Base-by-base conservation (phyloP, 1,140 invertebrate species). In the Drosophila novamexicana region DNA sequence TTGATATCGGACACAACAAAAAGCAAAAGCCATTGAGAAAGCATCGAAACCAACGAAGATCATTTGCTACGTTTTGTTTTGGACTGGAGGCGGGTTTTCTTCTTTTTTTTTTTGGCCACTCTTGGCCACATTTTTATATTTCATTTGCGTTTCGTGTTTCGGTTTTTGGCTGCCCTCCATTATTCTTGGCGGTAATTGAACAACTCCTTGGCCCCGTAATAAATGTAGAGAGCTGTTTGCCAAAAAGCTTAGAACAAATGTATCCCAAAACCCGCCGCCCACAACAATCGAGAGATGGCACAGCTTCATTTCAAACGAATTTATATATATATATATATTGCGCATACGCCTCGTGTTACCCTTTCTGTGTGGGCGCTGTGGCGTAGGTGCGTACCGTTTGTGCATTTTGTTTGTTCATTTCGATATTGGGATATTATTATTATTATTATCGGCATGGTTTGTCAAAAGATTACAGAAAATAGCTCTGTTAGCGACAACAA, bases 161-260 rank as follows among this genome's bases (percentile, higher is more conserved):
- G 63, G 59, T 52, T 70, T 67, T 66, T 56, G 78, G 75, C 69
- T 66, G 77, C 62, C 77, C 81, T 63, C 72, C 67, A 85, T 85
- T 85, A 78, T 81, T 85, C 81, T 85, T 81, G 78, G 81, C 81
- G 75, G 82, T 86, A 85, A 85, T 85, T 85, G 81, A 86, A 86
- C 81, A 85, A 78, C 67, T 82, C 65, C 75, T 82, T 58, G 68
- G 36, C 22, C 57, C 50, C 66, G 66, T 79, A 79, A 83, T 79
- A 83, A 83, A 83, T 83, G 80, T 79, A 10, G 59, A 77, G 58
- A 84, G 64, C 42, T 70, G 66, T 63, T 75, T 75, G 72, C 72
- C 72, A 75, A 68, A 80, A 78, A 71, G 75, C 75, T 85, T 78
- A 86, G 63, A 81, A 85, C 75, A 86, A 85, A 81, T 84, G 81